Evolutionary conservation across 2,797 vertebrate genomes (phyloP), one percentile per base, ranked within the genome.

Genomic region (Epinephelus malabaricus): DNA sequence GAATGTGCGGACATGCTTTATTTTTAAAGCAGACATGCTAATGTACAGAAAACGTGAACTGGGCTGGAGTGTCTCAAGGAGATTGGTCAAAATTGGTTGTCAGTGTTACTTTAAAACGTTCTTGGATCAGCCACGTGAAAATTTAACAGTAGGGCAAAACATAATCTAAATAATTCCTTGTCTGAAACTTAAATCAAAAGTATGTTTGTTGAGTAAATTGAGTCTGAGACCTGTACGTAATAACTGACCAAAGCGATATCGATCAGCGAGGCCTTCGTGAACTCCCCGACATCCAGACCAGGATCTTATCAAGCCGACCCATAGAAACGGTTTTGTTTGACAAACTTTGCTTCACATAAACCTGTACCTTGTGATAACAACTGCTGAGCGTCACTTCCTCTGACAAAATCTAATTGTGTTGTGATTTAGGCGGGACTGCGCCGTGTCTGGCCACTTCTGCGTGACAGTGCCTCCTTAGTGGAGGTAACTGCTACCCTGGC

Each of bases 381-480:
- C 27, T 43, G 25, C 47, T 25, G 45, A 69, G 61, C 51, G 63
- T 84, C 73, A 86, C 86, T 86, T 88, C 85, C 83, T 90, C 76
- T 23, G 68, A 83, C 75, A 79, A 87, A 90, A 89, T 87, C 75
- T 71, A 86, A 88, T 88, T 73, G 79, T 78, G 78, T 88, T 88
- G 71, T 75, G 88, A 85, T 79, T 82, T 77, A 78, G 86, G 68
- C 71, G 61, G 34, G 79, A 89, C 92, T 93, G 84, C 27, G 43
- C 66, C 81, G 47, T 86, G 88, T 92, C 90, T 89, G 88, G 83
- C 85, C 91, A 91, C 87, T 89, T 89, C 93, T 94, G 93, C 94
- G 93, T 96, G 94, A 95, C 94, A 95, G 79, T 71, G 87, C 80
- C 90, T 91, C 91, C 86, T 93, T 92, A 92, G 86, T 69, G 81